phyloP scores from a whole-genome alignment of 2,797 vertebrate species.

The Acipenser transmontanus region DNA sequence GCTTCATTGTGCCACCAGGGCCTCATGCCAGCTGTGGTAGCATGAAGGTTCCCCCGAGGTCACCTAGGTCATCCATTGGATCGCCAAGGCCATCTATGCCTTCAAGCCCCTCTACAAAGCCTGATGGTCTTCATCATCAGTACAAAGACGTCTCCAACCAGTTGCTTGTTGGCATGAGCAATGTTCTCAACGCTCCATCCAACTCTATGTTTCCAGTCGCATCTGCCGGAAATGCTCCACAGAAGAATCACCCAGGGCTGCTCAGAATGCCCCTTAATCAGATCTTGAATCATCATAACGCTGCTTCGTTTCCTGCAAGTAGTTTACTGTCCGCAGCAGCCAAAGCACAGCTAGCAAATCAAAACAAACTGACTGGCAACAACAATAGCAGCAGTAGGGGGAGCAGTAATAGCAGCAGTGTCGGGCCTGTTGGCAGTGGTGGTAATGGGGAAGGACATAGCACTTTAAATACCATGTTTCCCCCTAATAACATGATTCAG shows the following conservation, averaged over 20 bases:
- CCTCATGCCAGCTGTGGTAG: slow-evolving; percentile 73
- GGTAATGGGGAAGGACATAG: slow-evolving; percentile 82
- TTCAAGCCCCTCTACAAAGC: slow-evolving; percentile 87
- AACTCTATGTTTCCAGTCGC: slow-evolving; percentile 79
- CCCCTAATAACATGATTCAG: slow-evolving; percentile 78
- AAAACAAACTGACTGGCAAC: slow-evolving; percentile 88
- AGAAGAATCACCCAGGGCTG: slow-evolving; percentile 93
- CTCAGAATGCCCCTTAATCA: slow-evolving; percentile 98
- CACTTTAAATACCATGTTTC: slow-evolving; percentile 94
- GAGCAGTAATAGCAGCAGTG: slow-evolving; percentile 54
- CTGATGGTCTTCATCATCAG: slow-evolving; percentile 70
- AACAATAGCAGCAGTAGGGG: slow-evolving; percentile 43
- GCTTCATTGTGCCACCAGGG: slow-evolving; percentile 84
- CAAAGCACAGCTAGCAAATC: slow-evolving; percentile 99
- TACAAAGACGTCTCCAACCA: slow-evolving; percentile 88
- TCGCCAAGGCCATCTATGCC: slow-evolving; percentile 90
- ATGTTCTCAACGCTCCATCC: slow-evolving; percentile 72
- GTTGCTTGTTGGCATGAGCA: slow-evolving; percentile 81
- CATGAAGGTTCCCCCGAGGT: slow-evolving; percentile 87
- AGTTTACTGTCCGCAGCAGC: slow-evolving; percentile 98
- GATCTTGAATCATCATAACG: slow-evolving; percentile 97
- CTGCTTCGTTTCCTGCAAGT: slow-evolving; percentile 97
- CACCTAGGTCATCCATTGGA: slow-evolving; percentile 85
- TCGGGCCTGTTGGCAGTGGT: slow-evolving; percentile 69
- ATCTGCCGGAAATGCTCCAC: slow-evolving; percentile 69